Conservation (phyloP, 2,113 vertebrate genomes). For the Dipodomys ordii region DNA sequence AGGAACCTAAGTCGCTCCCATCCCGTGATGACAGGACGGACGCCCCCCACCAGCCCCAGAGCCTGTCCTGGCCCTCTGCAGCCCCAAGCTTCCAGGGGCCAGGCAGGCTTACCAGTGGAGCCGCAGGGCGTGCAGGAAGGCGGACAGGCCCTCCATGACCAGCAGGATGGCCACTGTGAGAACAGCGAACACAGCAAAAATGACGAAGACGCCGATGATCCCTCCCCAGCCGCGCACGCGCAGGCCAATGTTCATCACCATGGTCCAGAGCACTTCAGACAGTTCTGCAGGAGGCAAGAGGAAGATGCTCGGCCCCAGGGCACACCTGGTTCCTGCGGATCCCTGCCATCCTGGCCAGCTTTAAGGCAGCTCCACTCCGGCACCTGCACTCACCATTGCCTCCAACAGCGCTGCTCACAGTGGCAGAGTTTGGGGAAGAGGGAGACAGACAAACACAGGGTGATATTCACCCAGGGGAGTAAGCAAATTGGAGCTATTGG, state of each 20-base stretch:
- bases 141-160: constrained; percentile 93
- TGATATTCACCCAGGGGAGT: neutral
- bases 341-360: neutral
- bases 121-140: constrained; percentile 91
- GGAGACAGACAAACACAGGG: neutral
- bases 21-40: too few species aligned
- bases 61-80: rapidly evolving
- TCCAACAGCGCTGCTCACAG: neutral
- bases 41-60: neutral
- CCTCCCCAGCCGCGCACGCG: constrained; percentile 81
- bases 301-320: rapidly evolving
- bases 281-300: constrained; percentile 84
- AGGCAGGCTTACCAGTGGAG: constrained; percentile 89
- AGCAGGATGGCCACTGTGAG: constrained; percentile 91
- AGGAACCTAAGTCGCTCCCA: rapidly evolving
- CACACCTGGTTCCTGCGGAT: rapidly evolving
- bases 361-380: too few species aligned
- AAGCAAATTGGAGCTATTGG: neutral
- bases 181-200: constrained; percentile 89
- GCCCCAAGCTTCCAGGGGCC: rapidly evolving
- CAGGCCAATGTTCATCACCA: constrained; percentile 89
- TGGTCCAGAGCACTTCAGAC: constrained; percentile 93
- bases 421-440: neutral
- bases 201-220: constrained; percentile 85
- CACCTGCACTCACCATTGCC: too few species aligned